phyloP scores from a whole-genome alignment of 2,888 invertebrate species.

The Mesorhabditis spiculigera region DNA sequence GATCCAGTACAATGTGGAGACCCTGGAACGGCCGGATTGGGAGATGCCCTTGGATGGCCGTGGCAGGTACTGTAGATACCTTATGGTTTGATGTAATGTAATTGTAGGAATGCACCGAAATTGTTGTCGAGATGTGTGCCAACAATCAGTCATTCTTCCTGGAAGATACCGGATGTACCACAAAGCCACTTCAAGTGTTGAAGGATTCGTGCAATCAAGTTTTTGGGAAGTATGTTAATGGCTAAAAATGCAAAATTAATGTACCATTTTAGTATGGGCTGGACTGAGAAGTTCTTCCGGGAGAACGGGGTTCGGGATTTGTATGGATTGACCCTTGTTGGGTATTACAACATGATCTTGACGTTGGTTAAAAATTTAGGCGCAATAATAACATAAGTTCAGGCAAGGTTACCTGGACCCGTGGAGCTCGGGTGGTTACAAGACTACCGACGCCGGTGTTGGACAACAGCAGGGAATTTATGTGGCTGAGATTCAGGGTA shows the following conservation, averaged over 20 bases:
- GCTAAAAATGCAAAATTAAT: not conserved
- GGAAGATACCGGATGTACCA: constrained; percentile 38
- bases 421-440: constrained; percentile 62
- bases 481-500: constrained; percentile 21
- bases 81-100: not conserved
- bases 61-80: constrained; percentile 29
- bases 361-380: constrained; percentile 27
- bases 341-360: constrained; percentile 40
- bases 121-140: constrained; percentile 89
- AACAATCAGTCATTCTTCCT: constrained; percentile 72
- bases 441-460: constrained; percentile 8
- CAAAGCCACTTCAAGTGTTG: constrained; percentile 1
- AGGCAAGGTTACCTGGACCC: constrained; percentile 63
- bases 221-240: constrained; percentile 15
- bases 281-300: constrained; percentile 30
- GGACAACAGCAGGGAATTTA: constrained; percentile 26
- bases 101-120: constrained; percentile 81
- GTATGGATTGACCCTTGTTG: constrained; percentile 37
- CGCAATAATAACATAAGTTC: constrained; percentile 15
- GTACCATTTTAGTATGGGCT: constrained; percentile 17
- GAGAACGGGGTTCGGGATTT: constrained; percentile 28
- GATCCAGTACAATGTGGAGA: constrained; percentile 30
- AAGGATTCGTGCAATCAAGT: constrained; percentile 7
- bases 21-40: constrained; percentile 30
- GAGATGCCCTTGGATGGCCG: constrained; percentile 36